Base-by-base conservation (phyloP, 2,888 invertebrate genomes). In the Idaea dimidiata region DNA sequence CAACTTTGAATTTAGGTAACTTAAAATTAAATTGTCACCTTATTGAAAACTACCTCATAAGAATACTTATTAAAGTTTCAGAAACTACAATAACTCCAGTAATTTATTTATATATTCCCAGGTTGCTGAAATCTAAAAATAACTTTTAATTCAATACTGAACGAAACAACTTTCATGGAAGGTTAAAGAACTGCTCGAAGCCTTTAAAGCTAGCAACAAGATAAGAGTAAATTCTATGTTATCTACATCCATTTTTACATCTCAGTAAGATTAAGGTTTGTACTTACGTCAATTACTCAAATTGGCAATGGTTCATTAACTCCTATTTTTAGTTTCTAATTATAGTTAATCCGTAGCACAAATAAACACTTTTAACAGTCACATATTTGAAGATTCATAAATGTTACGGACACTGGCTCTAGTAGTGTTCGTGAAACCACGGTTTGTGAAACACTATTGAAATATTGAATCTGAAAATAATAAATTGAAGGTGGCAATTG, bases 401-500 rank as follows among this genome's bases (percentile, higher is more conserved):
- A 61, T 59, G 59, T 62, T 60, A 66, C 56, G 64, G 66, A 62
- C 67, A 67, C 57, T 62, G 16, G 6, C 43, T 54, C 16, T 54
- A 17, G 17, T n/a, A 16, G 67, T 67, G 67, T 57, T 68, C 57
- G 61, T 65, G 18, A 65, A 68, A 59, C 65, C 57, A 58, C 61
- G 59, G 65, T 65, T 67, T 60, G 54, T 66, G 61, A 60, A 58
- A 58, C 58, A 72, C 71, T 75, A 69, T 66, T 65, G 64, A 70
- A 67, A 59, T 54, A 54, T 59, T 60, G 43, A 66, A 63, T 66
- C 65, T 64, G 60, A 62, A 63, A 59, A 62, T 64, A 66, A 59
- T 64, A 60, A 65, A 63, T 61, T 61, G 62, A 68, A 80, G 64
- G 84, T 84, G 89, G 78, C 75, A 90, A 91, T 84, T 81, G 73